phyloP scores from a whole-genome alignment of 2,888 invertebrate genomes.

The Rhimphoctona megacephalus region DNA sequence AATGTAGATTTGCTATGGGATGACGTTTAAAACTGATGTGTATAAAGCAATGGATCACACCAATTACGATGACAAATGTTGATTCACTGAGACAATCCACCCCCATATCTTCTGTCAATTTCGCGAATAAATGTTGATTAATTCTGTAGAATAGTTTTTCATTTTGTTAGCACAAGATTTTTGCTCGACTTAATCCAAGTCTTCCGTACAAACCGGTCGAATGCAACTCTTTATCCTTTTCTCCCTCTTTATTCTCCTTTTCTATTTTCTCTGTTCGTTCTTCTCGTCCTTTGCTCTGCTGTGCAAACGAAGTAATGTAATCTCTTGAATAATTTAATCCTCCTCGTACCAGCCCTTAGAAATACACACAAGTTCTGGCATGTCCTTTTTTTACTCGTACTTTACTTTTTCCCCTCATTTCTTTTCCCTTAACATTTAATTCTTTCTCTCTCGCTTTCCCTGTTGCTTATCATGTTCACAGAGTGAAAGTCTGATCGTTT shows the following conservation, averaged over 20 bases:
- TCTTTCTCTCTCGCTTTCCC: background rate
- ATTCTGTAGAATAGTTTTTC: constrained; percentile 24
- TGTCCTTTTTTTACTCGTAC: constrained; percentile 24
- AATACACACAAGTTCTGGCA: constrained; percentile 47
- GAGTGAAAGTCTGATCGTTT: constrained; percentile 48
- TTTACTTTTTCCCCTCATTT: background rate
- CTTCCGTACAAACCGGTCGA: constrained; percentile 48
- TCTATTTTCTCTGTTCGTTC: background rate
- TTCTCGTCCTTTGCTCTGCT: constrained; percentile 26
- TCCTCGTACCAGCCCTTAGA: constrained; percentile 40
- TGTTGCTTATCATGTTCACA: constrained; percentile 26
- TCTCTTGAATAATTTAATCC: constrained; percentile 67
- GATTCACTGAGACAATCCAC: constrained; percentile 6
- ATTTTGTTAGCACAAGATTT: constrained; percentile 44
- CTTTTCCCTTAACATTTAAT: background rate
- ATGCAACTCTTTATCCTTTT: constrained; percentile 38
- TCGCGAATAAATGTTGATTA: constrained; percentile 28
- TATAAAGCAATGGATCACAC: background rate
- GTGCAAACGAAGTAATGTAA: constrained; percentile 63
- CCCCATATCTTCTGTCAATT: constrained; percentile 19
- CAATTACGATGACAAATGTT: constrained; percentile 25
- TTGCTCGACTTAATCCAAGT: constrained; percentile 48
- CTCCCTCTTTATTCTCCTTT: constrained; percentile 14
- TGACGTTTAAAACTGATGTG: background rate
- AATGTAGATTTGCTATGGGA: background rate